These are phyloP conservation scores for Eolophus roseicapilla DNA, from an alignment of 2,113 vertebrate species.

Conservation along the genomic window DNA sequence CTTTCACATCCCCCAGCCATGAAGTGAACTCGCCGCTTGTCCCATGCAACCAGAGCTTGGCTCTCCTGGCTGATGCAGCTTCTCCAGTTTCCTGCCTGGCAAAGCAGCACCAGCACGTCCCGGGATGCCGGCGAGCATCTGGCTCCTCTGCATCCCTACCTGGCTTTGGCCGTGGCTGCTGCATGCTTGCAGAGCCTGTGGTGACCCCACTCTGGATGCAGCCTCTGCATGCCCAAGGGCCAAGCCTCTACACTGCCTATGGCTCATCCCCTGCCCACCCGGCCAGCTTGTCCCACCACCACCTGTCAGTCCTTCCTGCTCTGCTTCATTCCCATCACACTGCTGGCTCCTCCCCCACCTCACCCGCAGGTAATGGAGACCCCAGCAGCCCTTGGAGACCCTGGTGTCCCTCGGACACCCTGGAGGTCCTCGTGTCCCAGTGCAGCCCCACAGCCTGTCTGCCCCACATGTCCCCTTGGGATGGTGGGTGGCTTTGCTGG, in stretches of 20 bases:
- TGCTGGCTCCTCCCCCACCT: not conserved
- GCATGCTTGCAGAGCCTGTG: not conserved
- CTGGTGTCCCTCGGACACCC: not conserved
- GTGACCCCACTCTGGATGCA: not conserved
- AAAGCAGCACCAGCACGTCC: not conserved
- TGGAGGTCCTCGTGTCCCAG: not conserved
- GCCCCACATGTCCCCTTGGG: not conserved
- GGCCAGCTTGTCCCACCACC: not conserved
- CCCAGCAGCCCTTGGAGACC: not conserved
- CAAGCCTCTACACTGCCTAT: not conserved
- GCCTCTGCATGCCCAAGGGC: not conserved
- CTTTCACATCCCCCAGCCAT: accelerated
- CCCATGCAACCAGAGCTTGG: not conserved
- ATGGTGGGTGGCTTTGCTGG: not conserved
- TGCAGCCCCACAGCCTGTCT: not conserved
- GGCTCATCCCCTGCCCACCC: not conserved
- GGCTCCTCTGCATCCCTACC: not conserved
- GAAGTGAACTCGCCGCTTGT: not conserved
- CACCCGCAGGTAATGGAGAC: not conserved
- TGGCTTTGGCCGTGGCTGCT: not conserved
- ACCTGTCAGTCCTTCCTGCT: not conserved
- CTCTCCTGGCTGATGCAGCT: not conserved
- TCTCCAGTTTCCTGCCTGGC: not conserved
- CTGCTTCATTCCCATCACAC: accelerated
- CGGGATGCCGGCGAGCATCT: accelerated